Evolutionary conservation across 2,797 vertebrate species (phyloP), one percentile per base, ranked within the genome.

Genomic region (Myiothlypis chrysogaster): DNA sequence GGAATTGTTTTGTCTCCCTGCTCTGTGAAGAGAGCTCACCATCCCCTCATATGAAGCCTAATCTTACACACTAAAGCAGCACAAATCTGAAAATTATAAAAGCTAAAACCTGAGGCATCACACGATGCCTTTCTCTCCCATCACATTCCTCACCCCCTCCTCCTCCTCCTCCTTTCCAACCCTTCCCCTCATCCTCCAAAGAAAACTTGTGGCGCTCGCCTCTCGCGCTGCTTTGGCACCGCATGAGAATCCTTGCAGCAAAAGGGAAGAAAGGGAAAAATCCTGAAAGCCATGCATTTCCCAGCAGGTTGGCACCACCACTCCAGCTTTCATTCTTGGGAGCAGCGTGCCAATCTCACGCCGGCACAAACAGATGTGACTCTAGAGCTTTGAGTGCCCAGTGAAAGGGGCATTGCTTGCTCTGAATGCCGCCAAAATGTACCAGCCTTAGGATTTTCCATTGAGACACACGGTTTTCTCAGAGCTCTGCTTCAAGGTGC

Each of bases 311-410:
- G 91, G 90, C 84, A 95, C 85, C 47, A 10, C 59, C 3, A 0
- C 80, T 56, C 82, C 50, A 1, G 87, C 90, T 93, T 95, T 89
- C 87, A 87, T 90, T 75, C 30, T 8, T 1, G 0, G 72, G 69
- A 90, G 66, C 84, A 19, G 69, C 7, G 3, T 69, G 60, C 80
- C 85, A 63, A 35, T 71, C 93, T 92, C 41, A 27, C 0, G 27
- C 78, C 87, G 43, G 92, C 85, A 75, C 69, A 77, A 59, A 82
- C 93, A 91, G 91, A 94, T 91, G 94, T 96, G 89, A 53, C 92
- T 86, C 92, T 28, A 64, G 92, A 95, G 90, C 87, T 93, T 81
- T 87, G 86, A 83, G 93, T 82, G 91, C 8, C 81, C 94, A 68
- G 7, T 41, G 68, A 84, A 89, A 90, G 80, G 57, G 55, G 66